Conservation (phyloP, 92 coral and sea anemone species). For the Phenganax stokvisi region DNA sequence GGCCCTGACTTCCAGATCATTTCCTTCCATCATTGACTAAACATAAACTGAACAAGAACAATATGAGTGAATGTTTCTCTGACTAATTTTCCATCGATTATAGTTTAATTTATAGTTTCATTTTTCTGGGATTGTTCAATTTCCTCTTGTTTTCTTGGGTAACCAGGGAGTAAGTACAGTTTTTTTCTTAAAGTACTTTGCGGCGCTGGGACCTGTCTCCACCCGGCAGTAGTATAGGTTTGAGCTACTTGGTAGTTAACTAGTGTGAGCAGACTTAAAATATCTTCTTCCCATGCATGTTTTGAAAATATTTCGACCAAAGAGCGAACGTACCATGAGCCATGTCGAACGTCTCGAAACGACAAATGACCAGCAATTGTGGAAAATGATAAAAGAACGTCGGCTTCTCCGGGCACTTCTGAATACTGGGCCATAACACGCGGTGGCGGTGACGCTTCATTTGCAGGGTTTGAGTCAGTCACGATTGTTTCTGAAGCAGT, state of each 20-base stretch:
- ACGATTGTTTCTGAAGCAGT: not conserved
- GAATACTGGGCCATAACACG: not conserved
- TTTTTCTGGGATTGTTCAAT: too few species aligned
- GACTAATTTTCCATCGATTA: too few species aligned
- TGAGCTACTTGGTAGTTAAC: conserved; percentile 51
- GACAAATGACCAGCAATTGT: conserved; percentile 41
- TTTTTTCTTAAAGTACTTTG: conserved; percentile 53
- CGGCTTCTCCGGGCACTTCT: conserved; percentile 11
- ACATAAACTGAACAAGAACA: too few species aligned
- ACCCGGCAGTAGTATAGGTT: conserved; percentile 8
- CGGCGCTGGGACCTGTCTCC: conserved; percentile 47
- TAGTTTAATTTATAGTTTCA: too few species aligned
- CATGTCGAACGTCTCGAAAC: not conserved
- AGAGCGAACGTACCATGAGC: conserved; percentile 33
- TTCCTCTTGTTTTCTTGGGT: not conserved
- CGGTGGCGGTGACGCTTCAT: not conserved
- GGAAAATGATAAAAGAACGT: conserved; percentile 47
- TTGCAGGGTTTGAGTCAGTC: not conserved
- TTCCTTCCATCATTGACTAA: too few species aligned
- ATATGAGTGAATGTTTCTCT: too few species aligned
- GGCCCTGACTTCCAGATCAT: too few species aligned
- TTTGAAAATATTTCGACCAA: conserved; percentile 47
- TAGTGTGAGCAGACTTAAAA: conserved; percentile 47
- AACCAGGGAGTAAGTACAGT: conserved; percentile 57
- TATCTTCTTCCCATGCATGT: conserved; percentile 58